Evolutionary conservation across 2,888 invertebrate species (phyloP).

Genomic region (Pandemis corylana): DNA sequence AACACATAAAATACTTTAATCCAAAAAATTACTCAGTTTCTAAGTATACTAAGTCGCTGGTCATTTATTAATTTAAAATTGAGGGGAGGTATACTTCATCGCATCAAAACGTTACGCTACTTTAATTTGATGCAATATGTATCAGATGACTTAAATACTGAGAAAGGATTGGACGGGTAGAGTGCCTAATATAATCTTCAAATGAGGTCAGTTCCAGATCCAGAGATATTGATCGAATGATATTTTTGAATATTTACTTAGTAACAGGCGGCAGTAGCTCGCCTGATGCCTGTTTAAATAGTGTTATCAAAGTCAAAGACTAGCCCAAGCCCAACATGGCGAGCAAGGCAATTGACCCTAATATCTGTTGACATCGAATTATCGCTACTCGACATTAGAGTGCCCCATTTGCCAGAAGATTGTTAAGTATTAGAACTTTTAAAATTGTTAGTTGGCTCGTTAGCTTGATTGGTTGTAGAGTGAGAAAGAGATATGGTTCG

Average conservation of each 20-base stretch:
- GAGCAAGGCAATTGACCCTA: slow-evolving; percentile 72
- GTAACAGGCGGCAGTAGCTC: slow-evolving; percentile 57
- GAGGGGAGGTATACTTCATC: no score
- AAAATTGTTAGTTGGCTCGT: slow-evolving; percentile 22
- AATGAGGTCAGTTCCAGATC: slow-evolving; percentile 52
- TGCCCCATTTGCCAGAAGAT: slow-evolving; percentile 26
- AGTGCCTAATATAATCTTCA: neutral
- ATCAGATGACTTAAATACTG: no score
- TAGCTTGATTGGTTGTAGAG: slow-evolving; percentile 33
- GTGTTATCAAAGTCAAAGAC: slow-evolving; percentile 65
- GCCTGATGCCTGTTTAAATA: slow-evolving; percentile 57
- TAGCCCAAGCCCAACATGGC: slow-evolving; percentile 61
- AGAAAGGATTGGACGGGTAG: no score
- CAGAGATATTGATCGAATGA: slow-evolving; percentile 56
- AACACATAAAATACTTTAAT: no score
- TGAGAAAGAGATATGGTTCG: slow-evolving; percentile 38
- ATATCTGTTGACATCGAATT: slow-evolving; percentile 69
- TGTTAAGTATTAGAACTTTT: slow-evolving; percentile 36
- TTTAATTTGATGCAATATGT: no score
- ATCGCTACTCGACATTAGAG: slow-evolving; percentile 54
- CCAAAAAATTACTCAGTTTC: no score
- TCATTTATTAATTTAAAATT: no score
- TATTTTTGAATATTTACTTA: slow-evolving; percentile 58
- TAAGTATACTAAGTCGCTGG: no score
- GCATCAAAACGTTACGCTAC: no score